Evolutionary conservation across 1,140 invertebrate genomes (phyloP), one percentile per base, ranked within the genome.

Genomic region (Hormaphis cornu): DNA sequence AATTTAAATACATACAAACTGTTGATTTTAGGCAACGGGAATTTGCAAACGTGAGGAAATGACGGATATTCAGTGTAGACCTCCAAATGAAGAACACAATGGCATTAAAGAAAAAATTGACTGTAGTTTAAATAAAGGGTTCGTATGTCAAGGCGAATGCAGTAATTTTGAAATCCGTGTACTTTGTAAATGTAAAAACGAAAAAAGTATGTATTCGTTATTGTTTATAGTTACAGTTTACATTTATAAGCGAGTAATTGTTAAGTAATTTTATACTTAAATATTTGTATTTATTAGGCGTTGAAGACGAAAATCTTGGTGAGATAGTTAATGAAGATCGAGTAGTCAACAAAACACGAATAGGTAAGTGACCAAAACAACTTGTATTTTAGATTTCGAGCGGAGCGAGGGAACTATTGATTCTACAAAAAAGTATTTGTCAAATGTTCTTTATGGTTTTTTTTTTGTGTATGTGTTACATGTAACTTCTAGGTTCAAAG

Each of bases 131-230:
- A 81, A 87, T 72, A 80, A 81, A 44, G 90, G 90, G 1, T 78
- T 93, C 0, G 76, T 85, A 8, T 93, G 90, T 75, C 75, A 80
- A 22, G 74, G 75, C 2, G 77, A 80, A 30, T 87, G 86, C 75
- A 77, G 80, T 30, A 87, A 90, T 75, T 90, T 89, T 76, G 87
- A 91, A 76, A 83, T 90, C 16, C 80, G 87, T 28, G 83, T 89
- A 33, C 79, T 84, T 28, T 91, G 89, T 75, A 77, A 84, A 71
- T 89, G 87, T 75, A 80, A 81, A 75, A 75, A 73, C 75, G 69
- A 26, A 14, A 40, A 6, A 58, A 40, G 54, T 58, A 58, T 37
- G 14, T 33, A 22, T 69, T 26, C 42, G n/a, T 40, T 40, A 40
- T 40, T 4, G 1, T 46, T 28, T 2, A 46, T 1, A 10, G 6